Conservation (phyloP, 2,888 invertebrate species). For the Malthinus seriepunctatus region DNA sequence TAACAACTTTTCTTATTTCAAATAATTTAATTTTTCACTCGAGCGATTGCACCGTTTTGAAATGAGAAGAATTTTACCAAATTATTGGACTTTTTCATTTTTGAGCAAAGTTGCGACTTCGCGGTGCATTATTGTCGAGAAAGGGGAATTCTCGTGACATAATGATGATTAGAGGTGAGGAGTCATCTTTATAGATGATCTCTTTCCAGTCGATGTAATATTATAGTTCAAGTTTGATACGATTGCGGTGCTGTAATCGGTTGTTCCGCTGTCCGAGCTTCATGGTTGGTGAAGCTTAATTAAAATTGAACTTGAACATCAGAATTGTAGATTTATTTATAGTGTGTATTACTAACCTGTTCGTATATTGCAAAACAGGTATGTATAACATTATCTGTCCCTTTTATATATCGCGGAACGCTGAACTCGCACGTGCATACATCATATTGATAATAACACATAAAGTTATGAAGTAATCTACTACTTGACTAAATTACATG, state of each 20-base stretch:
- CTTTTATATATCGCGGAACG: slow-evolving; percentile 15
- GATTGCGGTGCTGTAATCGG: slow-evolving; percentile 19
- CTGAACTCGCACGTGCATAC: slow-evolving; percentile 18
- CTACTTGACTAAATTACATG: too few relatives aligned
- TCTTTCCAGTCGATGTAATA: slow-evolving; percentile 6
- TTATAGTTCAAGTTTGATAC: slow-evolving; percentile 20
- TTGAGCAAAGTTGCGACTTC: too few relatives aligned
- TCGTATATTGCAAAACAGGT: slow-evolving; percentile 11
- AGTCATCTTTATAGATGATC: background rate
- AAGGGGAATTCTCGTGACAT: too few relatives aligned
- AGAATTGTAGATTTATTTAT: slow-evolving; percentile 36
- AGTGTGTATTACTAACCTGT: slow-evolving; percentile 17
- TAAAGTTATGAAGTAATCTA: too few relatives aligned
- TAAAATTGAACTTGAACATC: slow-evolving; percentile 36
- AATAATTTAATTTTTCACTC: too few relatives aligned
- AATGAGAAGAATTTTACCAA: too few relatives aligned
- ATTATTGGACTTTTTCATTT: too few relatives aligned
- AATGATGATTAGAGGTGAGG: too few relatives aligned
- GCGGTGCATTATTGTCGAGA: too few relatives aligned
- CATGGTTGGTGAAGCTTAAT: slow-evolving; percentile 34
- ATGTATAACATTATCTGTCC: slow-evolving; percentile 8
- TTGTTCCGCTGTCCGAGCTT: slow-evolving; percentile 25
- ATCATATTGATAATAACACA: too few relatives aligned
- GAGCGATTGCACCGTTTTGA: too few relatives aligned
- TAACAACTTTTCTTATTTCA: too few relatives aligned